phyloP scores from a whole-genome alignment of 2,797 vertebrate species.

The Lutjanus argentimaculatus region DNA sequence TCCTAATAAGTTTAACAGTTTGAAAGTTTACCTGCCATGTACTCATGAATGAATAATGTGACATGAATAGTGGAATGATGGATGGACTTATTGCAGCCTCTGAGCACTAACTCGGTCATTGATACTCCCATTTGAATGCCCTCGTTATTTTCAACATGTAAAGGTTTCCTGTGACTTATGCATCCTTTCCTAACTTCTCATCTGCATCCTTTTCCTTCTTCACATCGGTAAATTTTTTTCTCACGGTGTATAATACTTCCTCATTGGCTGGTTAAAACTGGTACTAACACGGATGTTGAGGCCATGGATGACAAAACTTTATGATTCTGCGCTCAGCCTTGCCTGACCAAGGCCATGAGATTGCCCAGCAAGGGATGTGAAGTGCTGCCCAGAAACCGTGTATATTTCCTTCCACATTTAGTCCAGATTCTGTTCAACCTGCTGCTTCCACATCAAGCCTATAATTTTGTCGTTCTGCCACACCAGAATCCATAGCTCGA shows the following conservation, averaged over 20 bases:
- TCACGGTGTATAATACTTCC: slow-evolving; percentile 34
- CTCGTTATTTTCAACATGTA: slow-evolving; percentile 25
- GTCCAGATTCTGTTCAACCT: slow-evolving; percentile 28
- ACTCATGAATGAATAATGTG: slow-evolving; percentile 16
- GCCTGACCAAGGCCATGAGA: slow-evolving; percentile 39
- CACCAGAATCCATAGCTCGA: slow-evolving; percentile 94
- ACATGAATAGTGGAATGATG: slow-evolving; percentile 47
- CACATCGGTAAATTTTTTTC: slow-evolving; percentile 6
- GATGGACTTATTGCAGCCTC: slow-evolving; percentile 38
- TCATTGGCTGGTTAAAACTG: slow-evolving; percentile 44
- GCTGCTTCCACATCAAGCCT: slow-evolving; percentile 18
- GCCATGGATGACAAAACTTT: slow-evolving; percentile 41
- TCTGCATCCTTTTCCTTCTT: slow-evolving; percentile 42
- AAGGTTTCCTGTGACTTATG: slow-evolving; percentile 43
- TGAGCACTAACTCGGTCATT: slow-evolving; percentile 58
- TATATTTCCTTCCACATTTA: slow-evolving; percentile 20
- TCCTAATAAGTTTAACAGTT: slow-evolving; percentile 57
- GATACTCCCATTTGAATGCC: slow-evolving; percentile 6
- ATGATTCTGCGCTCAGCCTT: slow-evolving; percentile 15
- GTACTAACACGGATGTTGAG: slow-evolving; percentile 67
- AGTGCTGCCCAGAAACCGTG: slow-evolving; percentile 35
- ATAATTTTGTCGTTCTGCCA: slow-evolving; percentile 16
- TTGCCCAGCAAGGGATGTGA: slow-evolving; percentile 42
- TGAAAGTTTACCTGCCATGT: slow-evolving; percentile 25
- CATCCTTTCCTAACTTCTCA: slow-evolving; percentile 59